Percentiles rank a stretch among this genome's conserved stretches.
Conservation (phyloP, 1,140 invertebrate species). For the Nasonia vitripennis region DNA sequence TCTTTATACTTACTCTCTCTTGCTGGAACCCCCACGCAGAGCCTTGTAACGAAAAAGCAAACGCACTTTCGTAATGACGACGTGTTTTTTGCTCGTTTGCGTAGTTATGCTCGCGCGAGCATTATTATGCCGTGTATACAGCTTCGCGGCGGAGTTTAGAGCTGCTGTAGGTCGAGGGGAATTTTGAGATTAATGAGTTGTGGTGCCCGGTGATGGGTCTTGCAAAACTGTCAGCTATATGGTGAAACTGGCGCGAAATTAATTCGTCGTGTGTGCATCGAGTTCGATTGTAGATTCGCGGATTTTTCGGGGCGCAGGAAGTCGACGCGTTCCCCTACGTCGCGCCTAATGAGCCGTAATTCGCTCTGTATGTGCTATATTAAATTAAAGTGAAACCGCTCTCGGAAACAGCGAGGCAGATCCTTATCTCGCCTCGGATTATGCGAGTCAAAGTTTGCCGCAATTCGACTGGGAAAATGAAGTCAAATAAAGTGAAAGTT, state of each 20-base stretch:
- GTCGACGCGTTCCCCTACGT: too few relatives aligned
- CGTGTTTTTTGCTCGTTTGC: neutral
- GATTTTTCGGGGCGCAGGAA: too few relatives aligned
- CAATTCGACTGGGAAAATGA: neutral
- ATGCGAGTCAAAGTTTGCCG: neutral
- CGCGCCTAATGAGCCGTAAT: neutral
- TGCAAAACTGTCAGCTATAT: neutral
- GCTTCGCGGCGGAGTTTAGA: neutral
- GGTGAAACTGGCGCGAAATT: neutral
- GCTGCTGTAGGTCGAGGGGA: neutral
- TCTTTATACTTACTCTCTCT: conserved; percentile 41
- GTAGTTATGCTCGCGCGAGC: neutral
- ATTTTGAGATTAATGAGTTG: conserved; percentile 37
- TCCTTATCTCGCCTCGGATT: neutral
- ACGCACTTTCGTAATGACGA: conserved; percentile 1
- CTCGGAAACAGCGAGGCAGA: neutral
- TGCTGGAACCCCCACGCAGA: conserved; percentile 53
- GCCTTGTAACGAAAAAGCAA: conserved; percentile 40
- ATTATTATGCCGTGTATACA: neutral
- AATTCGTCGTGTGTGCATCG: too few relatives aligned
- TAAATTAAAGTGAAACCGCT: neutral
- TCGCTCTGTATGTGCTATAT: neutral
- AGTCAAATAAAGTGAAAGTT: conserved; percentile 4
- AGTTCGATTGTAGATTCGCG: too few relatives aligned
- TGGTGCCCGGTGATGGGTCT: neutral